Evolutionary conservation across 2,797 vertebrate species (phyloP).

Genomic region (Prunella strophiata): DNA sequence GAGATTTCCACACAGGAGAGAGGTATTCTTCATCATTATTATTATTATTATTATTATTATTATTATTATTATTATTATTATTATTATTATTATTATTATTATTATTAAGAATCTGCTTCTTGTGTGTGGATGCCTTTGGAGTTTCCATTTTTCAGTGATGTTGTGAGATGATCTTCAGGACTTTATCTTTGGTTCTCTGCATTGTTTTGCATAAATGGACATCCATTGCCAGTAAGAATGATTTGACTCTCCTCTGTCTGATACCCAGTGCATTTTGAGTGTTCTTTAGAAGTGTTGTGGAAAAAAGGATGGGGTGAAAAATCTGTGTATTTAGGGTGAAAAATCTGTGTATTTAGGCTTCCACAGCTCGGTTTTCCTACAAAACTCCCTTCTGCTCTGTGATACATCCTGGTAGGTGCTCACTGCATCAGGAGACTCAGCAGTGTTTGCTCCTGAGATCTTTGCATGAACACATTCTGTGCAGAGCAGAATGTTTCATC

Average conservation of each 20-base stretch:
- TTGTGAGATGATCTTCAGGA: background rate
- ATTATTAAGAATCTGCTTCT: background rate
- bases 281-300: fast-evolving
- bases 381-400: background rate
- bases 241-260: background rate
- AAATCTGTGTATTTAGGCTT: background rate
- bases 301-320: background rate
- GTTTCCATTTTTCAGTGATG: background rate
- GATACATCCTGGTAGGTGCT: background rate
- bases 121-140: background rate
- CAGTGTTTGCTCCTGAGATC: background rate
- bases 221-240: background rate
- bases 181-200: background rate
- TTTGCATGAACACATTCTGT: background rate
- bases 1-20: conserved; percentile 14
- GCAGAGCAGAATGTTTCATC: background rate
- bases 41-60: conserved; percentile 38
- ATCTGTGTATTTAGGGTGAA: background rate
- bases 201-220: background rate
- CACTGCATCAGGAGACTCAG: background rate
- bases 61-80: background rate
- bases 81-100: background rate
- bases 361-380: background rate
- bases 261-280: background rate
- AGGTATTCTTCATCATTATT: conserved; percentile 39